Conservation (phyloP, 2,888 invertebrate genomes). For the Andrena bicolor region DNA sequence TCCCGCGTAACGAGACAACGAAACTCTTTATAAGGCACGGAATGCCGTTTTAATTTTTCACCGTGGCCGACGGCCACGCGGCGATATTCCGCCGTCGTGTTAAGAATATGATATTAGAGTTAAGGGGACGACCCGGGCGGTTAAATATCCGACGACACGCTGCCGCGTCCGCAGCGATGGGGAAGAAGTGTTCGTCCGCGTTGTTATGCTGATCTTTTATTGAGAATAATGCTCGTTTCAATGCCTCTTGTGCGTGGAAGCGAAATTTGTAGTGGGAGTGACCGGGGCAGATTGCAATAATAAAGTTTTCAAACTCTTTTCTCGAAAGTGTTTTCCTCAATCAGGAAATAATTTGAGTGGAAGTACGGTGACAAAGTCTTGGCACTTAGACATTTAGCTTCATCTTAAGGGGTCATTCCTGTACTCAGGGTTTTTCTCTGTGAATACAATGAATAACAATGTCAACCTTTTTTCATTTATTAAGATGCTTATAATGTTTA, state of each 20-base stretch:
- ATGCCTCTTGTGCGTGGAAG: neutral
- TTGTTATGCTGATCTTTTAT: neutral
- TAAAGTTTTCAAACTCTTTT: too few relatives aligned
- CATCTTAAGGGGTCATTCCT: too few relatives aligned
- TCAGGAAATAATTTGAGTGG: too few relatives aligned
- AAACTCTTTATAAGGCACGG: conserved; percentile 79
- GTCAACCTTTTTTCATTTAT: too few relatives aligned
- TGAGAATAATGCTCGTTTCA: neutral
- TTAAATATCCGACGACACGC: conserved; percentile 37
- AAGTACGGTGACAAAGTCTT: too few relatives aligned
- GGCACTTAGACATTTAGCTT: too few relatives aligned
- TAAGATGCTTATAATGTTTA: too few relatives aligned
- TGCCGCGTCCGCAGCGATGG: conserved; percentile 12
- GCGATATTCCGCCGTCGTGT: conserved; percentile 56
- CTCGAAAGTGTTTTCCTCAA: too few relatives aligned
- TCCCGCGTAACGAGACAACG: conserved; percentile 81
- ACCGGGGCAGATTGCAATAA: too few relatives aligned
- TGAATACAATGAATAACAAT: too few relatives aligned
- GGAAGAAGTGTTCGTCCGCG: neutral
- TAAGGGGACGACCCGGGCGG: conserved; percentile 19
- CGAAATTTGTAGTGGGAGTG: too few relatives aligned
- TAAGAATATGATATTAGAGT: conserved; percentile 64
- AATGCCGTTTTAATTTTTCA: conserved; percentile 66
- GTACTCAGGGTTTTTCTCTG: too few relatives aligned
- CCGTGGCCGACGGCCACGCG: conserved; percentile 37